A percentile compares a stretch with the other conserved stretches of the same genome.
Conservation (phyloP, 1,140 invertebrate genomes). For the Lutraria rhynchaena region DNA sequence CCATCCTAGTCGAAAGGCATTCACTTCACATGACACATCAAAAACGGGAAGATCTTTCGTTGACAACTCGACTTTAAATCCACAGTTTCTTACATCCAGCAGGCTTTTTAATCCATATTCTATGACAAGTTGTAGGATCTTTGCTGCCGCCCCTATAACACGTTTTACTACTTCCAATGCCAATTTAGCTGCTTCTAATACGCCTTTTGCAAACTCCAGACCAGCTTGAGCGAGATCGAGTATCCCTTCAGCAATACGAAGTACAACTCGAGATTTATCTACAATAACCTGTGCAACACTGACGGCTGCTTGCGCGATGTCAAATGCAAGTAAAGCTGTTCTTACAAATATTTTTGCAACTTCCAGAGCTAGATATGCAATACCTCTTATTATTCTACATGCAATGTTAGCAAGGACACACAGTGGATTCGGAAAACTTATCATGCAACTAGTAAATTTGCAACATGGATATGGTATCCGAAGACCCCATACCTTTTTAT, state of each 20-base stretch:
- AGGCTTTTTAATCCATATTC: constrained; percentile 42
- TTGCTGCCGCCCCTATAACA: constrained; percentile 27
- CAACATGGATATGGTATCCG: constrained; percentile 47
- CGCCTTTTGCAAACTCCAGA: constrained; percentile 47
- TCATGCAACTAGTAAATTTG: constrained; percentile 52
- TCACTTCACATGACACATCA: constrained; percentile 60
- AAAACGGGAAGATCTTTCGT: constrained; percentile 48
- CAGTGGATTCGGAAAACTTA: constrained; percentile 44
- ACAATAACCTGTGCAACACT: constrained; percentile 50
- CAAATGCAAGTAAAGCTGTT: constrained; percentile 37
- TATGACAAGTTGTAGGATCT: constrained; percentile 49
- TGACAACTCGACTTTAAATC: constrained; percentile 53
- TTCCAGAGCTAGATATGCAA: constrained; percentile 45
- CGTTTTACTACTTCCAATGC: constrained; percentile 53
- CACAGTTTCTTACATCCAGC: constrained; percentile 59
- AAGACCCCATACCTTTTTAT: neutral
- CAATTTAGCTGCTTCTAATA: too few species aligned
- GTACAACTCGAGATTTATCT: constrained; percentile 60
- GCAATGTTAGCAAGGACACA: constrained; percentile 47
- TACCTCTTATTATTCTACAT: constrained; percentile 38
- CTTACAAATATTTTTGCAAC: constrained; percentile 44
- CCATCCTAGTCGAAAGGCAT: constrained; percentile 55
- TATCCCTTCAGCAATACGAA: constrained; percentile 50
- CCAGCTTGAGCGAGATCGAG: constrained; percentile 53
- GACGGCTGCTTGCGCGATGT: constrained; percentile 46